Evolutionary conservation across 1,140 invertebrate species (phyloP), one percentile per base, ranked within the genome.

Genomic region (Orussus abietinus): DNA sequence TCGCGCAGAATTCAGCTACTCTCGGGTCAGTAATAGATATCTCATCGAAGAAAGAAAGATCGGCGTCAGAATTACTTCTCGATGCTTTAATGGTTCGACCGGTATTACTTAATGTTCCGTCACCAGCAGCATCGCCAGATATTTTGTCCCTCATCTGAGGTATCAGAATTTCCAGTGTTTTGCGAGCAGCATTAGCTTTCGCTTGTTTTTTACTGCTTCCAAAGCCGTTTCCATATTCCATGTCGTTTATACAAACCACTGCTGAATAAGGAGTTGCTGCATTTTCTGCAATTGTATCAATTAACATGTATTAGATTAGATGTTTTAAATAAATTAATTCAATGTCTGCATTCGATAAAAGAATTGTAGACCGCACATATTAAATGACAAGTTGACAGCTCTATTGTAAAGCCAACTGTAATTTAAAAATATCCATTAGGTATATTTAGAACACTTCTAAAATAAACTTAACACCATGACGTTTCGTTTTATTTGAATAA

Each of bases 181-280:
- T 83, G 39, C 84, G 81, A 0, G 92, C 92, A 36, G 94, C 93
- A 54, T 92, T 90, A 2, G 87, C 83, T 75, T 98, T 98, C 9
- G 94, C 94, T 69, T 90, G 84, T 59, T 96, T 94, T 64, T 98
- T 97, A 66, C 91, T 96, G 36, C 88, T 89, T 4, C 93, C 93
- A 74, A 85, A 89, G 6, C 93, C 93, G 29, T 84, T 83, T 1
- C 93, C 92, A 74, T 96, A 97, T 60, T 91, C 83, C 71, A 96
- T 87, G 47, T 86, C 86, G 55, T 92, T 90, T 32, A 97, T 95
- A 28, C 84, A 84, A 30, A 96, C 91, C 34, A 90, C 91, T 17
- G 93, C 93, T 38, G 90, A 86, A 73, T 96, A 96, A 1, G 94
- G 94, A 1, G 85, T 92, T 6, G 88, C 82, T 4, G 92, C 88